Evolutionary conservation across 2,888 invertebrate genomes (phyloP).

Genomic region (Aelia acuminata): DNA sequence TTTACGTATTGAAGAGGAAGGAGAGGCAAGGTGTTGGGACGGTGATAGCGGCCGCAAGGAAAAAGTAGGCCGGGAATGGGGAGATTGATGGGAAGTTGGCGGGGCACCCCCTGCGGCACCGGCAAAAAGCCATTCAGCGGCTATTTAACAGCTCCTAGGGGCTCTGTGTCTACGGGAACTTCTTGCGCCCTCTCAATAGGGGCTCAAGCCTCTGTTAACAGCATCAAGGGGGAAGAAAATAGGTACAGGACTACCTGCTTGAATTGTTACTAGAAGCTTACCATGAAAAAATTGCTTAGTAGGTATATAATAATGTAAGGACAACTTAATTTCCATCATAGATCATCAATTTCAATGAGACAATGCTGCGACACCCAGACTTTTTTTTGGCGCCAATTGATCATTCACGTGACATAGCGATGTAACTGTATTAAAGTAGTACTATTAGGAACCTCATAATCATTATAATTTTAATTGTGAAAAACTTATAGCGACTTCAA

Average conservation of each 20-base stretch:
- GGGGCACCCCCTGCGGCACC: not conserved
- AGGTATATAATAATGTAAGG: too few species aligned
- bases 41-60: not conserved
- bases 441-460: too few species aligned
- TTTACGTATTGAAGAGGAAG: not conserved
- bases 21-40: not conserved
- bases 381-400: too few species aligned
- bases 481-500: too few species aligned
- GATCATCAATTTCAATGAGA: too few species aligned
- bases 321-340: too few species aligned
- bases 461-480: too few species aligned
- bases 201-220: not conserved
- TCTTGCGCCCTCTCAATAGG: not conserved
- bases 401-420: too few species aligned
- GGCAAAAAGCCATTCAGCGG: slow-evolving; percentile 9
- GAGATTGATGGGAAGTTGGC: not conserved
- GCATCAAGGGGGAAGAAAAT: not conserved
- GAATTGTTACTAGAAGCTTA: not conserved
- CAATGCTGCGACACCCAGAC: too few species aligned
- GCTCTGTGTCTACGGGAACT: not conserved
- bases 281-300: too few species aligned
- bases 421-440: too few species aligned
- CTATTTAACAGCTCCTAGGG: not conserved
- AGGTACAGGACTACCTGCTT: too few species aligned
- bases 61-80: not conserved